Evolutionary conservation across 2,797 vertebrate genomes (phyloP), one percentile per base, ranked within the genome.

Genomic region (Anisognathus igniventris): DNA sequence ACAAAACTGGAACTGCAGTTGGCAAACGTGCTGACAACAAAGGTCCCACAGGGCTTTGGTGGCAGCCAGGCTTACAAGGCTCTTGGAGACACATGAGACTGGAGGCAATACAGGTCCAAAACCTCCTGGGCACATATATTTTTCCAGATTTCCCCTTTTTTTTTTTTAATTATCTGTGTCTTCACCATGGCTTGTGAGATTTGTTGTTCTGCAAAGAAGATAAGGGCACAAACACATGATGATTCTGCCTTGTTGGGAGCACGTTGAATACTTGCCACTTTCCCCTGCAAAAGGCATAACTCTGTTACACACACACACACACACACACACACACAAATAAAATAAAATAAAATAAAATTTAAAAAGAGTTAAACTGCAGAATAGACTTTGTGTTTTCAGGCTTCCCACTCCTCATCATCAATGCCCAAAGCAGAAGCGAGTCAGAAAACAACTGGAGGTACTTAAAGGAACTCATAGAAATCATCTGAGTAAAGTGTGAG

Each of bases 401-500:
- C 37, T 88, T 90, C 53, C 48, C 74, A 50, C 80, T 82, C 60
- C 80, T 82, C 60, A 37, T 13, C 33, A 18, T 70, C 73, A 70
- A 57, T 58, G 72, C 71, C 91, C 78, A 83, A 61, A 95, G 72
- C 57, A 92, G 72, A 90, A 84, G 16, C 3, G 0, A 88, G 60
- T 74, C 60, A 90, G 86, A 70, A 92, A 70, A 93, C 73, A 92
- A 95, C 90, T 87, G 77, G 58, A 89, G 75, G 37, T 74, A 42
- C 86, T 87, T 91, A 60, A 74, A 91, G 64, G 56, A 64, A 79
- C 77, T 78, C 50, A 23, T 61, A 76, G 47, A 8, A 76, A 76
- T 85, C 5, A 0, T 85, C 84, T 93, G 75, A 88, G 91, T 40
- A 19, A 84, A 67, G 57, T 74, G 72, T 91, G 70, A 57, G 71